These are phyloP conservation scores for Aphodius sticticus DNA, from an alignment of 2,888 invertebrate genomes.

Conservation along the genomic window DNA sequence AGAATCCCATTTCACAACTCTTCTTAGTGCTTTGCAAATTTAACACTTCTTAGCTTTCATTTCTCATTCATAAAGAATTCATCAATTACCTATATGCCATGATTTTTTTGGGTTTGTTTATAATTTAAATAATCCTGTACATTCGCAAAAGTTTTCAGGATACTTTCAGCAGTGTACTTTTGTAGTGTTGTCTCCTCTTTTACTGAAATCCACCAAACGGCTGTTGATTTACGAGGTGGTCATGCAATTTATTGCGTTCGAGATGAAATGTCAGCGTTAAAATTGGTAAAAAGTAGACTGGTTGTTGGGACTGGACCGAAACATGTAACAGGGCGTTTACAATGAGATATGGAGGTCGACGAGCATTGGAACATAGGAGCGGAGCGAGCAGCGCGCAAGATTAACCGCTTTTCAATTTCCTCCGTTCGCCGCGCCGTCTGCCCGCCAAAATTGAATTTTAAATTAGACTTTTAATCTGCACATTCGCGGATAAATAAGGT, in stretches of 20 bases:
- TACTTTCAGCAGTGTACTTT: no score
- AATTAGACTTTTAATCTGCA: neutral
- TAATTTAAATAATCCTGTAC: no score
- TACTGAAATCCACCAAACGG: no score
- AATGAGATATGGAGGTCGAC: neutral
- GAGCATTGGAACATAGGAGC: neutral
- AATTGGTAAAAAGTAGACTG: neutral
- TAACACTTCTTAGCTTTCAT: no score
- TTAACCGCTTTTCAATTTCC: constrained; percentile 4
- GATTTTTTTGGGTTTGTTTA: no score
- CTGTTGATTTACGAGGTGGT: neutral
- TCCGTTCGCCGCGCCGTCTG: neutral
- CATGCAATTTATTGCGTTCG: neutral
- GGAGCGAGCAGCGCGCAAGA: neutral
- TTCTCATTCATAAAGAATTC: no score
- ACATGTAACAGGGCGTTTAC: neutral
- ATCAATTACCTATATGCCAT: no score
- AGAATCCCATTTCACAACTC: no score
- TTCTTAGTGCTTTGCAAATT: no score
- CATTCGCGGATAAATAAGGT: neutral
- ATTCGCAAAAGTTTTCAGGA: no score
- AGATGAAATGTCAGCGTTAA: neutral
- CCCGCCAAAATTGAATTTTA: neutral
- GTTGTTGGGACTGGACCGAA: neutral
- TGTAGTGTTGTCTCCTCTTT: no score